These are phyloP conservation scores for Thomomys bottae DNA, from an alignment of 2,113 vertebrate species.

Conservation along the genomic window DNA sequence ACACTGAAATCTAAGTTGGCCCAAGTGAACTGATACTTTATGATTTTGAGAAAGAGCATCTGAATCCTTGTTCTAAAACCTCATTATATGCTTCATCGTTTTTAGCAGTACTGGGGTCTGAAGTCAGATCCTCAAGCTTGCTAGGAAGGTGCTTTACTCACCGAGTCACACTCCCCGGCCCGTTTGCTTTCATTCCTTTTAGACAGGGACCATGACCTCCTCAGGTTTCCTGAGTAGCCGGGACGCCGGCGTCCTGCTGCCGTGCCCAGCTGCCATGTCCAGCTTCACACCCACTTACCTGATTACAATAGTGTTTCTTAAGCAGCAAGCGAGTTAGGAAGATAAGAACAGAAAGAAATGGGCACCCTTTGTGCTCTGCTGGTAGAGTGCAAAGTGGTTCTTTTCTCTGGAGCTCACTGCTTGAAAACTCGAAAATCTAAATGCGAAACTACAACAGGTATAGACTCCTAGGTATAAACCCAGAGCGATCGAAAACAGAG, in stretches of 20 bases:
- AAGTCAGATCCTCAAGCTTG: no score
- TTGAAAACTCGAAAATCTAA: conserved; percentile 6
- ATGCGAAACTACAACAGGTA: neutral
- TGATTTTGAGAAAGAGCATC: neutral
- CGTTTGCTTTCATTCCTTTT: no score
- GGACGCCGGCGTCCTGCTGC: no score
- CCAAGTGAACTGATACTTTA: neutral
- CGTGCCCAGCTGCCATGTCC: no score
- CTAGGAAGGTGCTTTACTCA: no score
- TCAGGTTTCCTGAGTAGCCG: no score
- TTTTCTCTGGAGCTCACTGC: neutral
- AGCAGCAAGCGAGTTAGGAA: neutral
- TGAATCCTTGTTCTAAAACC: neutral
- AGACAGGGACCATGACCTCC: no score
- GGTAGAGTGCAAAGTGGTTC: neutral
- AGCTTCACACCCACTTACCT: neutral
- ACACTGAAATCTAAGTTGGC: neutral
- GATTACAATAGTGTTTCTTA: neutral
- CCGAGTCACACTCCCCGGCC: no score
- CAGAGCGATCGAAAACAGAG: neutral
- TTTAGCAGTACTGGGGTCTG: no score
- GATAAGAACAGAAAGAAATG: neutral
- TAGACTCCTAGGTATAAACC: neutral
- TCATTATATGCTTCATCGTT: neutral
- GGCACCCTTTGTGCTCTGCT: neutral